These are phyloP conservation scores for Neopipo cinnamomea DNA, from an alignment of 2,113 vertebrate genomes.

Conservation along the genomic window DNA sequence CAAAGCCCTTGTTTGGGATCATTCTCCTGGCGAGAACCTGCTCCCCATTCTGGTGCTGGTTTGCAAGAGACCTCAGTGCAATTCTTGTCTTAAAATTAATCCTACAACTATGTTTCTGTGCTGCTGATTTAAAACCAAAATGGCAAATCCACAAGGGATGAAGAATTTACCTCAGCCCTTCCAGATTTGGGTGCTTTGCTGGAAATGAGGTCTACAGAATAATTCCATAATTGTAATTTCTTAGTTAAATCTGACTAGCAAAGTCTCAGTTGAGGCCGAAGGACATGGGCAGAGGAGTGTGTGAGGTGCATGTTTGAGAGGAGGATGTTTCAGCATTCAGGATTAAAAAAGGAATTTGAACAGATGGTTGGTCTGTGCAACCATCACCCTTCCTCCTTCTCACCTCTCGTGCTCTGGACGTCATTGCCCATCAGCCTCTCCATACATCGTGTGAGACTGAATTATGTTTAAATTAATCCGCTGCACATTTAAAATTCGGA, in stretches of 20 bases:
- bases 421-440: background rate
- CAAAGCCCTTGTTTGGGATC: background rate
- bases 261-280: background rate
- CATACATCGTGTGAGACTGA: accelerated
- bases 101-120: accelerated
- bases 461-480: accelerated
- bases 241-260: too few species aligned
- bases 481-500: accelerated
- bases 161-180: background rate
- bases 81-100: background rate
- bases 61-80: background rate
- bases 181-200: too few species aligned
- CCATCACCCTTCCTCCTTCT: background rate
- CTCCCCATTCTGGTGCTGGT: accelerated
- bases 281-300: background rate
- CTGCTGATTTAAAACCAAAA: background rate
- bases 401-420: accelerated
- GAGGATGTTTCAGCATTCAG: background rate
- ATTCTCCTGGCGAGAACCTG: background rate
- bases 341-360: background rate
- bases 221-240: background rate
- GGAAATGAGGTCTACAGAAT: background rate
- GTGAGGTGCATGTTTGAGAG: background rate
- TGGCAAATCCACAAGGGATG: background rate
- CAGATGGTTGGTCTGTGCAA: background rate